Base-by-base conservation (phyloP, 53 echinoderm and acorn worm species). In the Patiria pectinifera region DNA sequence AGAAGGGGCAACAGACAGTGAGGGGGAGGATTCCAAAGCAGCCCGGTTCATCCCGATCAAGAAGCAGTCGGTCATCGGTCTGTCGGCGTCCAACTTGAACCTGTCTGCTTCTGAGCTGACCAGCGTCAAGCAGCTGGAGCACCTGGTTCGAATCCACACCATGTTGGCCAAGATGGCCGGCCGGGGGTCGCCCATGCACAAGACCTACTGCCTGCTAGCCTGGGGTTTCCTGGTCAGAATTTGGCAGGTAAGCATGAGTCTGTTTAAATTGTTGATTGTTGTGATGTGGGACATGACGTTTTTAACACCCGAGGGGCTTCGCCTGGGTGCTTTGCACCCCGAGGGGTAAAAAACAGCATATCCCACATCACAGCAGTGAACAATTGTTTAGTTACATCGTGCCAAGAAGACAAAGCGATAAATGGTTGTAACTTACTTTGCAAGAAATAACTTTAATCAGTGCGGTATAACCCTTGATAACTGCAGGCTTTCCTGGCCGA, bases 211-310 rank as follows among this genome's bases (percentile, higher is more conserved):
- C 69, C 48, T 97, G 60, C 91, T 95, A 86, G 97, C 97, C 12
- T 96, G 95, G 97, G 97, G 99, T 45, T 97, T 97, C 62, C 93
- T 99, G 14, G 87, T 91, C 22, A 87, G 96, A 69, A 94, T 99
- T 11, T 96, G 96, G 97, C 99, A 99, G 97, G 99, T 99, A 83
- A 26, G 91, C 92, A 69, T 16, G 13, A 75, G 1, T 35, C 35
- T 35, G 35, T 35, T 35, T 35, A 0, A 1, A 35, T 35, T 35
- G 35, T 35, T 35, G 35, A 35, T 35, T 35, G 35, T 35, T 35
- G 35, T 35, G 35, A 35, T 35, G 35, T 35, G 35, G 35, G 35
- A 35, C 35, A 35, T 35, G 35, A 35, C 35, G 35, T 35, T 35
- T 35, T 35, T 35, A 35, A 35, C 35, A 35, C 35, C 35, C 35